Conservation (phyloP, 1,140 invertebrate species). For the Papilio machaon region DNA sequence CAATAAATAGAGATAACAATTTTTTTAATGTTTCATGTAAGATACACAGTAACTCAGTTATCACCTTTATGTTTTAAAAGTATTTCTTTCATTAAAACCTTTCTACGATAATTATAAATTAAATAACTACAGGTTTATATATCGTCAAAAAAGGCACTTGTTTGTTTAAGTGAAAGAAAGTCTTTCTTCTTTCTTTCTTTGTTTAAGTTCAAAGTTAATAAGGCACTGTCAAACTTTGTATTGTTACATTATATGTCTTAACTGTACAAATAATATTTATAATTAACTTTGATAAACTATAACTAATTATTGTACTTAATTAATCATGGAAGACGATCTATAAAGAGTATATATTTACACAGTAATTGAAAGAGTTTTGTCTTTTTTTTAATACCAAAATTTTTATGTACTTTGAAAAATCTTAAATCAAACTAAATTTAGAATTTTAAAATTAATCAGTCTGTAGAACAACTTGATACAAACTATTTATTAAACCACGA, state of each 20-base stretch:
- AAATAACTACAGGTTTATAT: constrained; percentile 20
- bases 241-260: constrained; percentile 22
- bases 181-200: too few species aligned
- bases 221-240: constrained; percentile 25
- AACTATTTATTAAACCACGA: constrained; percentile 41
- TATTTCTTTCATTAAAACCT: background rate
- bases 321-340: constrained; percentile 61
- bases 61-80: background rate
- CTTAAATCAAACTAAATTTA: constrained; percentile 53
- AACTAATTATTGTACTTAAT: constrained; percentile 51
- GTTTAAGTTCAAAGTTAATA: constrained; percentile 6
- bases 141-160: constrained; percentile 23
- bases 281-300: constrained; percentile 6
- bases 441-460: constrained; percentile 77
- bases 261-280: constrained; percentile 33
- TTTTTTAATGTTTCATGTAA: too few species aligned
- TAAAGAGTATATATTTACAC: constrained; percentile 54
- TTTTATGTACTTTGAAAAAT: constrained; percentile 49
- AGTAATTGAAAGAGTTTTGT: constrained; percentile 48
- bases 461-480: constrained; percentile 62
- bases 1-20: too few species aligned
- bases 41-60: background rate
- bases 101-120: constrained; percentile 18
- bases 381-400: constrained; percentile 57
- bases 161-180: too few species aligned